Percentiles rank a stretch among this genome's conserved stretches.
Conservation (phyloP, 2,113 vertebrate species). For the Erinaceus europaeus region DNA sequence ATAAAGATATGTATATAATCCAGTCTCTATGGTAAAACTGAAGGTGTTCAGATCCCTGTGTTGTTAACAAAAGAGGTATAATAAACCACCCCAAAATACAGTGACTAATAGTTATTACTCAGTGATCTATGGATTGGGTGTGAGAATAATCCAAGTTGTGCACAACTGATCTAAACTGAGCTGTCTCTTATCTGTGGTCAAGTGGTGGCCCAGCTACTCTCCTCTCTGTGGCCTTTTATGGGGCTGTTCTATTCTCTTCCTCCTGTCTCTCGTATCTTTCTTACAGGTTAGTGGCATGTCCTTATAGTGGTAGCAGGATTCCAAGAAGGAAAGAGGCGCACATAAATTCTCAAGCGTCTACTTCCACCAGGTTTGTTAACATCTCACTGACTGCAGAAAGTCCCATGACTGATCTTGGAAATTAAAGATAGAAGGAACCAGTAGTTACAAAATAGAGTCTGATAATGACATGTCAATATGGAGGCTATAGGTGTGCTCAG, state of each 20-base stretch:
- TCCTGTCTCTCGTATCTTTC: fast-evolving
- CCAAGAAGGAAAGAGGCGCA: not conserved
- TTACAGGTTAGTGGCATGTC: not conserved
- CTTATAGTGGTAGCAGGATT: not conserved
- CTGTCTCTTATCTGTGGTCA: not conserved
- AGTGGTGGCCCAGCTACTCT: not conserved
- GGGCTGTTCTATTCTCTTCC: not conserved
- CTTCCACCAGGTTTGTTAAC: not conserved
- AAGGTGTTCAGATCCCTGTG: not conserved
- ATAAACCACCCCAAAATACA: not conserved
- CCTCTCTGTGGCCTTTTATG: not conserved
- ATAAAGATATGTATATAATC: too few species aligned
- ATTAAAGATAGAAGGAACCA: not conserved
- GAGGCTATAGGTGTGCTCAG: not conserved
- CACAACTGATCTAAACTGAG: not conserved
- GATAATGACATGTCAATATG: not conserved
- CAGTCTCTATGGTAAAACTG: not conserved
- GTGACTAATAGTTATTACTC: not conserved
- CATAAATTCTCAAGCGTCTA: not conserved
- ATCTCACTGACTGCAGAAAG: not conserved
- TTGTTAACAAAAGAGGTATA: not conserved
- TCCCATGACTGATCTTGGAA: not conserved
- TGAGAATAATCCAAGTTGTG: not conserved
- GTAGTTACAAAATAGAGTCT: not conserved
- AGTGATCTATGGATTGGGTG: not conserved